Conservation (phyloP, 2,113 vertebrate genomes). For the Takifugu flavidus region DNA sequence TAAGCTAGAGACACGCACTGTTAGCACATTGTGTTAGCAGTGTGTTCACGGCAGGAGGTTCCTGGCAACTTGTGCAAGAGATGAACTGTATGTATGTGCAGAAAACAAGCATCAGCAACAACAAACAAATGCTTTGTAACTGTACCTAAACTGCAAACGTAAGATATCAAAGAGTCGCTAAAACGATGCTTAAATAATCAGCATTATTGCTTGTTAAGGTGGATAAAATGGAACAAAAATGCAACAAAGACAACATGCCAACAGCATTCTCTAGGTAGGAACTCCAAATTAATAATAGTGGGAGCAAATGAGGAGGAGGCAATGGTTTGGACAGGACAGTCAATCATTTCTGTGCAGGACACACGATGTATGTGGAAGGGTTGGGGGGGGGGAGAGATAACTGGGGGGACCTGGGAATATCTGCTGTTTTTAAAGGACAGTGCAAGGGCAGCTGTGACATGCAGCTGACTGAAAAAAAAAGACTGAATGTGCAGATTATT, state of each 20-base stretch:
- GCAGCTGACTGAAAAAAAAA: constrained; percentile 17
- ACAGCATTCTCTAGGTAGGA: constrained; percentile 55
- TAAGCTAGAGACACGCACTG: not conserved
- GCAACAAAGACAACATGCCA: constrained; percentile 49
- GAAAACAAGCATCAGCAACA: no score
- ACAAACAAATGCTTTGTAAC: no score
- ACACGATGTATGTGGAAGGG: not conserved
- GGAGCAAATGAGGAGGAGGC: constrained; percentile 3
- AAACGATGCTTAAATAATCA: constrained; percentile 7
- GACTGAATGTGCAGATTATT: constrained; percentile 19
- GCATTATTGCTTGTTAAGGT: not conserved
- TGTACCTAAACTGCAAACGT: not conserved
- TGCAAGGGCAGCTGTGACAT: constrained; percentile 22
- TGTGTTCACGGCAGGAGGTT: not conserved
- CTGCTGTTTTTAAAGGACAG: constrained; percentile 4
- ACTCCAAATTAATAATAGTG: not conserved
- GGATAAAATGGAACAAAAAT: constrained; percentile 14
- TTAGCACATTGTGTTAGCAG: not conserved
- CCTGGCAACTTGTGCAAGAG: no score
- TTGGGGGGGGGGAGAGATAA: not conserved
- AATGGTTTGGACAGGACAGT: constrained; percentile 17
- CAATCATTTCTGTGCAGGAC: constrained; percentile 6
- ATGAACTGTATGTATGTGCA: no score
- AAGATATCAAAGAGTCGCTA: not conserved
- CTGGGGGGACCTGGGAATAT: no score